Evolutionary conservation across 2,797 vertebrate genomes (phyloP).

Genomic region (Macropodus opercularis): DNA sequence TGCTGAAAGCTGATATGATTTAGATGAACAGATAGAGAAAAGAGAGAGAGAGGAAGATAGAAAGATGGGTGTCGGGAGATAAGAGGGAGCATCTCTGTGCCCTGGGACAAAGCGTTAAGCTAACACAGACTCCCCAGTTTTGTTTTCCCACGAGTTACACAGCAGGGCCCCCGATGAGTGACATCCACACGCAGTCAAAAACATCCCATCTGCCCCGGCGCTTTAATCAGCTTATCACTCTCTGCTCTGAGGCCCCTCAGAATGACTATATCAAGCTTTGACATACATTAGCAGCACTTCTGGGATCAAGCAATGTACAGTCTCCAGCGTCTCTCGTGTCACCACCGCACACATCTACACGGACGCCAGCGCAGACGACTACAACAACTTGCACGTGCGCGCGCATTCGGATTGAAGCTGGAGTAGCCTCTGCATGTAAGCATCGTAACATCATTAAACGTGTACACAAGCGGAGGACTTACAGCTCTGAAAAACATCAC

Average conservation of each 20-base stretch:
- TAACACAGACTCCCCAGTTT: conserved; percentile 73
- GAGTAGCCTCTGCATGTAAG: conserved; percentile 25
- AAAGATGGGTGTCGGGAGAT: conserved; percentile 38
- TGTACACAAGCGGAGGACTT: conserved; percentile 7
- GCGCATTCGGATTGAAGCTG: conserved; percentile 5
- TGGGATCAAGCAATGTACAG: conserved; percentile 40
- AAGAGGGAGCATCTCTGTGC: conserved; percentile 14
- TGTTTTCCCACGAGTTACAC: conserved; percentile 65
- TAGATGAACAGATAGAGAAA: conserved; percentile 55
- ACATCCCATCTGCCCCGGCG: conserved; percentile 73
- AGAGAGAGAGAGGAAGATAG: conserved; percentile 36
- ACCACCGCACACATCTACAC: background rate
- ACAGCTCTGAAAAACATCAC: conserved; percentile 7
- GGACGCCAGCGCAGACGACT: background rate
- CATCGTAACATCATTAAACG: conserved; percentile 17
- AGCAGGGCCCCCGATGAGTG: conserved; percentile 34
- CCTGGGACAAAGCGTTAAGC: conserved; percentile 57
- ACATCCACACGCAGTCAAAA: conserved; percentile 51
- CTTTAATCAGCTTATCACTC: conserved; percentile 81
- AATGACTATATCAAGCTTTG: conserved; percentile 65
- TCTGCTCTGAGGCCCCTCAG: conserved; percentile 49
- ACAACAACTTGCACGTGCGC: conserved; percentile 1
- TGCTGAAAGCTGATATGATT: conserved; percentile 20
- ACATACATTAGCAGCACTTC: conserved; percentile 67
- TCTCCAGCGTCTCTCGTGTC: conserved; percentile 1